Evolutionary conservation across 2,113 vertebrate genomes (phyloP), one percentile per base, ranked within the genome.

Genomic region (Ptilorrhoa leucosticta): DNA sequence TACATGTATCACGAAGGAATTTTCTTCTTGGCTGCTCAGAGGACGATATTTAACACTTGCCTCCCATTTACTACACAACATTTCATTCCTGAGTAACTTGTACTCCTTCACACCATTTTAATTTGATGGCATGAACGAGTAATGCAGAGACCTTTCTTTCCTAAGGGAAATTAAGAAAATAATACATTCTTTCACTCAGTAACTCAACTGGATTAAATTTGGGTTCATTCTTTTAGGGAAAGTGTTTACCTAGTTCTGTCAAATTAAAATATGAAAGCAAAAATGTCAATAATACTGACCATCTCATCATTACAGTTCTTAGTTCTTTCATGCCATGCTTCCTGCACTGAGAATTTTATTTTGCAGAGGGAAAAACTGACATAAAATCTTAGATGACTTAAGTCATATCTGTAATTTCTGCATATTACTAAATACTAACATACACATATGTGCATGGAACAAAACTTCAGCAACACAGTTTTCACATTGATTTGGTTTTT

Each of bases 131-230:
- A n/a, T 28, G 31, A 83, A 85, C 3, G 0, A 70, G 54, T 90
- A 96, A 92, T 80, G 75, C 68, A 70, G 78, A 93, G 51, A 90
- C 51, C 27, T 94, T 91, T 85, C 24, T 78, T 93, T 94, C 93
- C 90, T 91, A 54, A 35, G 85, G 95, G 75, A 96, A 96, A 96
- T 96, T 66, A 92, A 77, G 66, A 90, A 92, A 95, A 95, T 77
- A 88, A 91, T 95, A 94, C 47, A 90, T 91, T 96, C 54, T 95
- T 96, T 94, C 31, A 10, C 79, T 81, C 60, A 66, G 66, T 66
- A 80, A 75, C 73, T 94, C 73, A 77, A 57, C 21, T 85, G 82
- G 88, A 96, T 95, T 75, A 44, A 90, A 73, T 91, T 76, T 91
- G 50, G 15, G 10, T 80, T 90, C 53, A 77, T 85, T 96, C 50